These are phyloP conservation scores for Drosophila ohnishii DNA, from an alignment of 1,140 invertebrate genomes.

Conservation along the genomic window DNA sequence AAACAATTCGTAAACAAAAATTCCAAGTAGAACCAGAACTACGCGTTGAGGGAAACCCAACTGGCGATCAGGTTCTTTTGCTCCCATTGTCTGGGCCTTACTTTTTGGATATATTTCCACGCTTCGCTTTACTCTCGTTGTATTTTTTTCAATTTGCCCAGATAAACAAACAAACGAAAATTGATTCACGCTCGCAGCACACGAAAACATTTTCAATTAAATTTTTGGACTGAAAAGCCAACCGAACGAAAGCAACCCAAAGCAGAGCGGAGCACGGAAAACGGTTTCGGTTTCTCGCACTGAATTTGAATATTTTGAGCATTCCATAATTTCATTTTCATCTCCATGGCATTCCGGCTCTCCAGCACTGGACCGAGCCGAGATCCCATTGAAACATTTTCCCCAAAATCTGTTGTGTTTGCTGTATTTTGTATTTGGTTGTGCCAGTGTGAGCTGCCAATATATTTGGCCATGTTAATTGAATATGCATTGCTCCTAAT, in stretches of 20 bases:
- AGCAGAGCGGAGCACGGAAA: conserved; percentile 28
- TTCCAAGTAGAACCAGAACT: conserved; percentile 26
- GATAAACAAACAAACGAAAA: conserved; percentile 75
- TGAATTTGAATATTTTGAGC: conserved; percentile 69
- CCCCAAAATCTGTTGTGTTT: conserved; percentile 42
- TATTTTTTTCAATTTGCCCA: conserved; percentile 62
- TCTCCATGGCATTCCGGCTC: conserved; percentile 55
- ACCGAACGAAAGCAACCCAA: conserved; percentile 47
- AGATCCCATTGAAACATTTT: conserved; percentile 57
- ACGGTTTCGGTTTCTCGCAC: conserved; percentile 51
- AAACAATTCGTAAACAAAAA: conserved; percentile 77
- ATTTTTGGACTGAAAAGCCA: conserved; percentile 56
- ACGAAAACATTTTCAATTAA: conserved; percentile 78
- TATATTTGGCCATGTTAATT: conserved; percentile 65
- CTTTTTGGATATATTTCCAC: conserved; percentile 29
- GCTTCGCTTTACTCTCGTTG: conserved; percentile 36
- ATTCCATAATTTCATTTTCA: conserved; percentile 74
- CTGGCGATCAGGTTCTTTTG: conserved; percentile 41
- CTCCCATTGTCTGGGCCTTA: conserved; percentile 30
- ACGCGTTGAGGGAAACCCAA: conserved; percentile 38
- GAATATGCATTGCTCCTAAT: conserved; percentile 68
- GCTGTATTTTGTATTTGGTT: conserved; percentile 36
- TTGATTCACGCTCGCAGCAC: conserved; percentile 75
- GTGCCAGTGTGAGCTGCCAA: conserved; percentile 30
- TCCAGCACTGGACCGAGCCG: conserved; percentile 34